Percentiles rank a stretch among this genome's conserved stretches.
Evolutionary conservation across 1,140 invertebrate genomes (phyloP).

Genomic region (Globodera ellingtonae): DNA sequence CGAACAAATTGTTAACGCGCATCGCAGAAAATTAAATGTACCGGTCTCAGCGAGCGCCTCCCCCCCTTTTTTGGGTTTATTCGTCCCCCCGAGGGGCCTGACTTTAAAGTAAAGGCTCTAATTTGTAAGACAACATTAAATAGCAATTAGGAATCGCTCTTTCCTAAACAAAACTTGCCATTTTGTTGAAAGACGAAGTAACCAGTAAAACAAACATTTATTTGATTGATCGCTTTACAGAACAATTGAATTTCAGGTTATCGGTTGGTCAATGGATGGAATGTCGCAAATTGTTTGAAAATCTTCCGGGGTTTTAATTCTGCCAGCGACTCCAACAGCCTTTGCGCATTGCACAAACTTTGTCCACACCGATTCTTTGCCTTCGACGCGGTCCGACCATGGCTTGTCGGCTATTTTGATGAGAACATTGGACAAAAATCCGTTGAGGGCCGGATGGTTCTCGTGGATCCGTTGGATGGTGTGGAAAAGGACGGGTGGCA

Average conservation of each 20-base stretch:
- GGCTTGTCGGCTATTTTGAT: constrained; percentile 44
- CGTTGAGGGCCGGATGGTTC: constrained; percentile 46
- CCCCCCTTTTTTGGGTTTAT: too few species aligned
- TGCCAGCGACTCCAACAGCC: neutral
- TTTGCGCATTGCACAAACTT: constrained; percentile 36
- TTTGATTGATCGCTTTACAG: too few species aligned
- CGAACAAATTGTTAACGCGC: too few species aligned
- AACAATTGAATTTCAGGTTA: neutral
- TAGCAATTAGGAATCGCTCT: too few species aligned
- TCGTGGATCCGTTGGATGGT: constrained; percentile 53
- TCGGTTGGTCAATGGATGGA: neutral
- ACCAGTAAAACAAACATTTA: too few species aligned
- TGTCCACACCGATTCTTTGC: constrained; percentile 28
- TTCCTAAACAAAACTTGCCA: too few species aligned
- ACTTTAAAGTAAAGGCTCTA: too few species aligned
- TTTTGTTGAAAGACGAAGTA: too few species aligned
- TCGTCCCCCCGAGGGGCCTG: too few species aligned
- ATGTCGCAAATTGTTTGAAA: neutral
- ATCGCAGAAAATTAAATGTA: too few species aligned
- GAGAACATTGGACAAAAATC: constrained; percentile 54
- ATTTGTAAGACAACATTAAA: too few species aligned
- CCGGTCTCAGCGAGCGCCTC: too few species aligned
- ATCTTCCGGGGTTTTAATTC: neutral
- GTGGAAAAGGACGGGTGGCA: constrained; percentile 50
- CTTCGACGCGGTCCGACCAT: constrained; percentile 1